phyloP scores from a whole-genome alignment of 1,140 invertebrate genomes.

The Drosophila setifemur region DNA sequence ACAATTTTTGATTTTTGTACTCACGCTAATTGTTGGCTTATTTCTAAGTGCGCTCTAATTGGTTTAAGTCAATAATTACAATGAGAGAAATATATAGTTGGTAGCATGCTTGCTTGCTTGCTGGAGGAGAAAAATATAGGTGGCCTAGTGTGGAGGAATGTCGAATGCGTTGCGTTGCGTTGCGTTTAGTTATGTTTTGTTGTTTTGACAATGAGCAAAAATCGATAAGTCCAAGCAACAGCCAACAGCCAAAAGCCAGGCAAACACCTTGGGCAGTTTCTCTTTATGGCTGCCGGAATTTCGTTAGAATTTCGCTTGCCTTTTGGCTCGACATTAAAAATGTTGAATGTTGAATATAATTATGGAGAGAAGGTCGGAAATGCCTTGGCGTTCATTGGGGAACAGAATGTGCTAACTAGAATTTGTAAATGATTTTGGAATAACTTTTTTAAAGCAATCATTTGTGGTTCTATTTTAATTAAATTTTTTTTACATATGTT shows the following conservation, averaged over 20 bases:
- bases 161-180: constrained; percentile 1
- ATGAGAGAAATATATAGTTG: constrained; percentile 49
- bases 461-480: not conserved
- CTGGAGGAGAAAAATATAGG: not conserved
- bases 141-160: not conserved
- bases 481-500: not conserved
- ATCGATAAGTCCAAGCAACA: constrained; percentile 26
- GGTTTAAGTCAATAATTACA: constrained; percentile 47
- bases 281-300: constrained; percentile 13
- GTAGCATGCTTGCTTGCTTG: constrained; percentile 3
- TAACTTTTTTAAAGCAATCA: too few relatives aligned
- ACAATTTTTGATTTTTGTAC: constrained; percentile 28
- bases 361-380: not conserved
- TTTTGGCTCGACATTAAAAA: not conserved
- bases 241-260: too few relatives aligned
- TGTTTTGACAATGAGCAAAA: constrained; percentile 23
- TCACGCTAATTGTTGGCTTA: constrained; percentile 28
- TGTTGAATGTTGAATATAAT: not conserved
- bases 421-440: too few relatives aligned
- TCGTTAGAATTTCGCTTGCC: constrained; percentile 3
- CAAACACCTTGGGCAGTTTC: constrained; percentile 25
- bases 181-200: too few relatives aligned
- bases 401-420: too few relatives aligned
- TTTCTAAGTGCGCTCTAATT: constrained; percentile 65
- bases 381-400: too few relatives aligned